These are phyloP conservation scores for Acridotheres tristis DNA, from an alignment of 2,797 vertebrate genomes.

Conservation along the genomic window DNA sequence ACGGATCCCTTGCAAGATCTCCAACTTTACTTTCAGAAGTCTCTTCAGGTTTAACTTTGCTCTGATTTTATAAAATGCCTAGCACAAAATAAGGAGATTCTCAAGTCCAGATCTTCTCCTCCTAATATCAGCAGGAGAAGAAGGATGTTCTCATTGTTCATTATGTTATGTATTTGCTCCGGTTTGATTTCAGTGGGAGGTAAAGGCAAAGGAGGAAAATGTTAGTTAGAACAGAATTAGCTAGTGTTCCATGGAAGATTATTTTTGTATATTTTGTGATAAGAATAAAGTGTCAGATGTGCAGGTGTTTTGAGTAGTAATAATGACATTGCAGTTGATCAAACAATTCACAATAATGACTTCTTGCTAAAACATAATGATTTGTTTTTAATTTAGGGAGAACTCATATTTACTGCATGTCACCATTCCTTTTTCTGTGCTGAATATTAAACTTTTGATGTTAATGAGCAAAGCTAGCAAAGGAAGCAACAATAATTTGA, in stretches of 20 bases:
- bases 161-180: neutral
- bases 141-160: neutral
- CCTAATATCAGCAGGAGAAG: neutral
- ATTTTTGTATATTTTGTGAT: neutral
- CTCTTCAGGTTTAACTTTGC: neutral
- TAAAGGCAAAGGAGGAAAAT: neutral
- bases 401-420: neutral
- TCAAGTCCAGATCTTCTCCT: neutral
- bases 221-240: conserved; percentile 1
- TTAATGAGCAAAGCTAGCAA: neutral
- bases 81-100: neutral
- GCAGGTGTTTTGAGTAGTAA: neutral
- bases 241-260: neutral
- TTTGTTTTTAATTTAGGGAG: neutral
- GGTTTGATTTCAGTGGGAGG: neutral
- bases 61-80: neutral
- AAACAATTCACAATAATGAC: neutral
- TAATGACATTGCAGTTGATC: neutral
- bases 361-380: neutral
- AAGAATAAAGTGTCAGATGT: neutral
- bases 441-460: neutral
- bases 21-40: neutral
- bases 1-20: neutral
- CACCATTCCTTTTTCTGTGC: neutral
- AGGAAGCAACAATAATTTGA: neutral